Percentiles rank a stretch among this genome's conserved stretches.
Conservation (phyloP, 2,888 invertebrate species). For the Euzetes globulus region DNA sequence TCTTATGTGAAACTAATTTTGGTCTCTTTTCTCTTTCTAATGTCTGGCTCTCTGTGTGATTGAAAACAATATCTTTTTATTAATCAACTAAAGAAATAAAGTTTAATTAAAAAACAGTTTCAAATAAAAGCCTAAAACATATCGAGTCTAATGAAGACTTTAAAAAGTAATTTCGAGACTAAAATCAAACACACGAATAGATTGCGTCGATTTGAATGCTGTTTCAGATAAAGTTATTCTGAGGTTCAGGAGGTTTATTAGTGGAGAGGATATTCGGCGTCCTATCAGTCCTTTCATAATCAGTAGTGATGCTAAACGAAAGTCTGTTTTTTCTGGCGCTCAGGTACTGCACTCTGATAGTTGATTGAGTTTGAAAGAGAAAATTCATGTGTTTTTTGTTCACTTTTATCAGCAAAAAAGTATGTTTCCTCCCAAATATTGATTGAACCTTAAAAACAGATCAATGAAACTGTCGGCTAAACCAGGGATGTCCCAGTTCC, state of each 20-base stretch:
- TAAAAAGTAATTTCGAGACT: no score
- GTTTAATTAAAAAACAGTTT: background rate
- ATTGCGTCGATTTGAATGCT: no score
- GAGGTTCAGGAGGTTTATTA: no score
- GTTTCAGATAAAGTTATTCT: no score
- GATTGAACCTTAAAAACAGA: background rate
- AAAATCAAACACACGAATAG: no score
- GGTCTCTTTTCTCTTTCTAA: background rate
- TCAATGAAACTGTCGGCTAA: background rate
- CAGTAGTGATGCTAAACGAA: background rate
- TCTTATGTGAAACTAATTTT: background rate
- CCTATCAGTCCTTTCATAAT: no score
- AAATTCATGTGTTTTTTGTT: background rate
- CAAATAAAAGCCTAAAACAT: no score
- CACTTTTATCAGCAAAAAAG: background rate
- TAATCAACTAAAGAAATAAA: background rate
- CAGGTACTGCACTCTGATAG: background rate
- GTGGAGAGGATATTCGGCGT: no score
- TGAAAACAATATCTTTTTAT: background rate
- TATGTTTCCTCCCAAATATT: slow-evolving; percentile 10
- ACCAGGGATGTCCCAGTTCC: no score
- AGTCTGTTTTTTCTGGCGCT: background rate
- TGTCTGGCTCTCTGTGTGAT: background rate
- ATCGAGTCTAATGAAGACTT: no score
- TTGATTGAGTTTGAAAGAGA: no score